Conservation (phyloP, 92 coral and sea anemone genomes). For the Paramuricea clavata region DNA sequence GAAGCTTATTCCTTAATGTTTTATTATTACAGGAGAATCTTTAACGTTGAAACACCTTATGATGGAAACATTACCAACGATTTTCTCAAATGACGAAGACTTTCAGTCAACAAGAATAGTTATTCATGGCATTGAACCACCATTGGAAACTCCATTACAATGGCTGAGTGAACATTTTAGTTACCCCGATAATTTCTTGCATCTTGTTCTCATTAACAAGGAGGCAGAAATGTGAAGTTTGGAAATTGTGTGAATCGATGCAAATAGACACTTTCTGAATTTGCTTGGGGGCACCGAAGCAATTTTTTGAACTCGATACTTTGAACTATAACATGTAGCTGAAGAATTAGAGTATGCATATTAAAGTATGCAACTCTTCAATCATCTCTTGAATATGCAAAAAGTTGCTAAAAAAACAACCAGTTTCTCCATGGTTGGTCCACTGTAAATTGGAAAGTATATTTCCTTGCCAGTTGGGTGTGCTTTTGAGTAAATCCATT, state of each 20-base stretch:
- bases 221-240: slow-evolving; percentile 2
- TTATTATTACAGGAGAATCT: slow-evolving; percentile 75
- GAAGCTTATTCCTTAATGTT: too few species aligned
- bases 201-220: slow-evolving; percentile 65
- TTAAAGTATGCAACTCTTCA: too few species aligned
- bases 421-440: too few species aligned
- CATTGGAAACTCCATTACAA: slow-evolving; percentile 93
- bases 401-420: too few species aligned
- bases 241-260: neutral
- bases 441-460: too few species aligned
- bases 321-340: too few species aligned
- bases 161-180: slow-evolving; percentile 99
- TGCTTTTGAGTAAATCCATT: too few species aligned
- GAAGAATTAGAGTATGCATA: too few species aligned
- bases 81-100: slow-evolving; percentile 75
- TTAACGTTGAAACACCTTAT: slow-evolving; percentile 79
- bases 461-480: too few species aligned
- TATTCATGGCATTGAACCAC: slow-evolving; percentile 94
- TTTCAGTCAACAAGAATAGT: slow-evolving; percentile 82
- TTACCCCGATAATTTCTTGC: slow-evolving; percentile 94
- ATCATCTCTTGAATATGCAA: too few species aligned
- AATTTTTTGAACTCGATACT: neutral
- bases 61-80: slow-evolving; percentile 76
- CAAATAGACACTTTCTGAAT: too few species aligned
- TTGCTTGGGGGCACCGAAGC: neutral